phyloP scores from a whole-genome alignment of 2,888 invertebrate genomes.

The Oscheius onirici region DNA sequence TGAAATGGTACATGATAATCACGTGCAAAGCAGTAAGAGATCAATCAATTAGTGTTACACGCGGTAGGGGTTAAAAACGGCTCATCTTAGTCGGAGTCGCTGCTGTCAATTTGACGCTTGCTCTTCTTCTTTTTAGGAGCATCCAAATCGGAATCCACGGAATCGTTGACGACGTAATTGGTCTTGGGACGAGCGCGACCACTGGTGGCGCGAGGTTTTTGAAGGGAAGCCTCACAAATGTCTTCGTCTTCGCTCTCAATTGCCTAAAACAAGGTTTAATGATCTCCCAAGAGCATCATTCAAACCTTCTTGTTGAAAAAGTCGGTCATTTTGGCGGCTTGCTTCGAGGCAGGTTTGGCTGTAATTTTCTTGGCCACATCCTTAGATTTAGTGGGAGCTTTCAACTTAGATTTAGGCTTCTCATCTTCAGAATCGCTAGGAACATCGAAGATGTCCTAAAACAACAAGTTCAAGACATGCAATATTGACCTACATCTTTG shows the following conservation, averaged over 20 bases:
- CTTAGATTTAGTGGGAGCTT: conserved; percentile 29
- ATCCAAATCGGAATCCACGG: conserved; percentile 29
- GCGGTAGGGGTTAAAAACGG: too few relatives aligned
- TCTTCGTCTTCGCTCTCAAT: background rate
- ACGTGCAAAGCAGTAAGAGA: too few relatives aligned
- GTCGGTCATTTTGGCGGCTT: conserved; percentile 30
- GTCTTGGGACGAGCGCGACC: conserved; percentile 25
- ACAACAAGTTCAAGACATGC: background rate
- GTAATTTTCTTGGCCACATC: background rate
- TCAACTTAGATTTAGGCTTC: conserved; percentile 12
- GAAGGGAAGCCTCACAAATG: background rate
- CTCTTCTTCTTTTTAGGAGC: conserved; percentile 41
- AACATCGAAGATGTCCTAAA: conserved; percentile 6
- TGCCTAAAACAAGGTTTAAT: conserved; percentile 5
- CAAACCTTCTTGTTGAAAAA: conserved; percentile 18
- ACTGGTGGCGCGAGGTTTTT: background rate
- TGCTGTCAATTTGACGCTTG: background rate
- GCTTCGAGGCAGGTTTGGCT: conserved; percentile 16
- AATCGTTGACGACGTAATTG: conserved; percentile 29
- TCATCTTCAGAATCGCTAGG: conserved; percentile 30
- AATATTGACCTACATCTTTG: background rate
- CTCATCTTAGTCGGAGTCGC: too few relatives aligned
- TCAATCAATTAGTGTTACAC: too few relatives aligned
- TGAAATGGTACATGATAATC: too few relatives aligned
- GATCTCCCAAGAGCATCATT: background rate